Base-by-base conservation (phyloP, 2,888 invertebrate species). In the Drepanosiphum platanoidis region DNA sequence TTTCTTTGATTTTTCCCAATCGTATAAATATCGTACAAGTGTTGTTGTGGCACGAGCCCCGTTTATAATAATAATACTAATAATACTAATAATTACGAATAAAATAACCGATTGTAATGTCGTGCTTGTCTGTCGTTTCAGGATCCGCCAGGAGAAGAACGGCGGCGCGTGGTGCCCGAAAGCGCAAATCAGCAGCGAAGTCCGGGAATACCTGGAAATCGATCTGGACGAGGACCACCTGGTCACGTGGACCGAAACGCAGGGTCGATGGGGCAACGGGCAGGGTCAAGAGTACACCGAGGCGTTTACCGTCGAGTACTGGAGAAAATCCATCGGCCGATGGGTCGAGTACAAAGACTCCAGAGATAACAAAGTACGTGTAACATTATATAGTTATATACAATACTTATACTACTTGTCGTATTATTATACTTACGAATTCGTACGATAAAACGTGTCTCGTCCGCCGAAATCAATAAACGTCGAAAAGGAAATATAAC, bases 81-180 rank as follows among this genome's bases (percentile, higher is more conserved):
- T 64, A 9, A 30, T 64, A 64, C 7, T 64, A 64, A 64, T 64
- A 9, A 64, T 64, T 2, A 64, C 13, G 9, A 42, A 42, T 42
- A 42, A 42, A 9, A 42, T 9, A 42, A 9, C 11, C 11, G 18
- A 46, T 46, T 15, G 13, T 64, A 30, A 64, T 30, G 27, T 58
- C 80, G 18, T 13, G 30, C 3, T 79, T 86, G 71, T 86, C 87
- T 86, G n/a, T 88, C 87, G 87, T 90, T 90, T 71, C 92, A 97
- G 97, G 89, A 93, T 97, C 87, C 92, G 96, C 13, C 94, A 94
- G 80, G 97, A 97, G 89, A 93, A 94, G 88, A 94, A 95, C 87
- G 96, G 96, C 1, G 97, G 97, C 0, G 97, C 97, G 0, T 97
- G 97, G 97, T 97, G 97, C 90, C 97, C 97, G 13, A 94, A 94